phyloP scores from a whole-genome alignment of 2,888 invertebrate species.

The Aquatica leii region DNA sequence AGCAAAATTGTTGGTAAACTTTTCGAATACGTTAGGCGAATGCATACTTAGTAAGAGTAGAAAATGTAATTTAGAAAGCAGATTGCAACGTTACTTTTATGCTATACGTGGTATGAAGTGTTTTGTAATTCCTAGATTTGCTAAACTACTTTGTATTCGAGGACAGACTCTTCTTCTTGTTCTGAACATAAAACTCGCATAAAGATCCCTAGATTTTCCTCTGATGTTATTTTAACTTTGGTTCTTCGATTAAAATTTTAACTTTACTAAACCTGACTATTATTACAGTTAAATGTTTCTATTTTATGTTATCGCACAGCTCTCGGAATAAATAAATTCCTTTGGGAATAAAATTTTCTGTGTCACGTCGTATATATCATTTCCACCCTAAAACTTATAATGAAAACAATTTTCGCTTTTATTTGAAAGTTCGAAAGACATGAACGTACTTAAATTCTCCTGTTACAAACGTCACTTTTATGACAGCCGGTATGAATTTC shows the following conservation, averaged over 20 bases:
- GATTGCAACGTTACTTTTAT: conserved; percentile 28
- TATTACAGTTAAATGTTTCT: background rate
- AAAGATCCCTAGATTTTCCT: conserved; percentile 25
- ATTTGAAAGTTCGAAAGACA: too few relatives aligned
- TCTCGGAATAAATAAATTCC: too few relatives aligned
- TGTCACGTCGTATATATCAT: too few relatives aligned
- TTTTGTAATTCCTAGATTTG: conserved; percentile 45
- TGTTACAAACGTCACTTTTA: background rate
- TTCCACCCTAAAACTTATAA: too few relatives aligned
- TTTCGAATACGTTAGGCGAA: conserved; percentile 2
- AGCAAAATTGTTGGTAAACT: conserved; percentile 4
- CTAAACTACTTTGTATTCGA: conserved; percentile 47
- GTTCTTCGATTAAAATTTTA: conserved; percentile 26
- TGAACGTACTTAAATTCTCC: background rate
- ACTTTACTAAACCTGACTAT: background rate
- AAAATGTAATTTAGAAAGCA: conserved; percentile 23
- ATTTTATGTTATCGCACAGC: too few relatives aligned
- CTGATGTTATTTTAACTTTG: conserved; percentile 25
- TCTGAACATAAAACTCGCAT: conserved; percentile 39
- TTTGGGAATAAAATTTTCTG: too few relatives aligned
- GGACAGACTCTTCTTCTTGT: conserved; percentile 39
- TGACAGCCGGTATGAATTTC: background rate
- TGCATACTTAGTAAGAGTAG: conserved; percentile 6
- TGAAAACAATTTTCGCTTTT: too few relatives aligned
- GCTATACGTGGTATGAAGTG: conserved; percentile 37